These are phyloP conservation scores for Philonicus albiceps DNA, from an alignment of 2,888 invertebrate species.

Conservation along the genomic window DNA sequence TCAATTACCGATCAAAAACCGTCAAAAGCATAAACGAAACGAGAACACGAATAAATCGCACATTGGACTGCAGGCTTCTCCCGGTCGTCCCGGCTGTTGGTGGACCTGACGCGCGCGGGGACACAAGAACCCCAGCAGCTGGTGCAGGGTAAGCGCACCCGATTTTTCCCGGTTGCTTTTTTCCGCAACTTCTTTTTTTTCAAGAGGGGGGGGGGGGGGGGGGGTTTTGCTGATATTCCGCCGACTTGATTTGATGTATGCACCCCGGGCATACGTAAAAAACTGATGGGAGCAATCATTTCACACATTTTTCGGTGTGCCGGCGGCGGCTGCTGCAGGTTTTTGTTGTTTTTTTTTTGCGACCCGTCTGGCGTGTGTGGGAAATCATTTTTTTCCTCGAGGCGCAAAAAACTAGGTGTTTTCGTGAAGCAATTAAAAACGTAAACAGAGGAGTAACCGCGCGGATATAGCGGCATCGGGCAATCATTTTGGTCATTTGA, in stretches of 20 bases:
- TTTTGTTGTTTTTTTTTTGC: background rate
- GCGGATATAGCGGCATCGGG: slow-evolving; percentile 12
- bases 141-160: background rate
- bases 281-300: slow-evolving; percentile 41
- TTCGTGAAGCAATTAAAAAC: slow-evolving; percentile 19
- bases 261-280: slow-evolving; percentile 21
- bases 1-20: slow-evolving; percentile 42
- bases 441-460: slow-evolving; percentile 31
- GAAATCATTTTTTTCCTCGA: slow-evolving; percentile 7
- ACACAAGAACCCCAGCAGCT: background rate
- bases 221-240: slow-evolving; percentile 11
- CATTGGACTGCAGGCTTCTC: background rate
- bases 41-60: slow-evolving; percentile 37
- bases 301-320: slow-evolving; percentile 37
- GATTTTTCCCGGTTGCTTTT: slow-evolving; percentile 6
- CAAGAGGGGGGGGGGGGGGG: background rate
- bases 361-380: background rate
- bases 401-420: slow-evolving; percentile 32
- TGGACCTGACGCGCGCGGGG: background rate
- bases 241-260: slow-evolving; percentile 41
- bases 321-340: background rate
- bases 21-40: slow-evolving; percentile 34
- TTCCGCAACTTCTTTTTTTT: background rate
- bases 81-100: background rate
- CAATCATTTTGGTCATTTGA: slow-evolving; percentile 39